These are phyloP conservation scores for Etheostoma nigrum DNA, from an alignment of 2,797 vertebrate genomes.

Conservation along the genomic window DNA sequence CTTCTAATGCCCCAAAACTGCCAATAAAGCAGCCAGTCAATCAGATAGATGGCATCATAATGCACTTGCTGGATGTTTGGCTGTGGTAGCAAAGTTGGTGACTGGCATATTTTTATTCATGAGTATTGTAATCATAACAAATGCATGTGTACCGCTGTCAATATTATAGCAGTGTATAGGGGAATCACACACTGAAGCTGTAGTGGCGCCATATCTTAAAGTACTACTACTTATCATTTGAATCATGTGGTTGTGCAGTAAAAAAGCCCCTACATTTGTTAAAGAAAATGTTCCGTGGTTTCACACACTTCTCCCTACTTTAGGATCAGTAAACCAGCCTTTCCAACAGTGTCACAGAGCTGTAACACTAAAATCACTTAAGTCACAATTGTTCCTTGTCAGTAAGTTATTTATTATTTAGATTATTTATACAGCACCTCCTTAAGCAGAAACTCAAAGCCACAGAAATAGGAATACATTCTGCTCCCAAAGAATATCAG, in stretches of 20 bases:
- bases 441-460: background rate
- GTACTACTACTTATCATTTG: background rate
- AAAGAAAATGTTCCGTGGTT: background rate
- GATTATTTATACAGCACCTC: background rate
- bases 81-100: too few species aligned
- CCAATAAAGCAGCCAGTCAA: conserved; percentile 26
- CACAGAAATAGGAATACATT: background rate
- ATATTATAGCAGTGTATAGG: too few species aligned
- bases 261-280: background rate
- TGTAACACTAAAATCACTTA: background rate
- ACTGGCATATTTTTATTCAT: too few species aligned
- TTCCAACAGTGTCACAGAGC: background rate
- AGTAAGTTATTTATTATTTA: background rate
- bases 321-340: background rate
- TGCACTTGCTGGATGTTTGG: too few species aligned
- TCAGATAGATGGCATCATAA: conserved; percentile 13
- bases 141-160: too few species aligned
- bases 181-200: too few species aligned
- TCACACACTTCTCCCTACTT: background rate
- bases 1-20: conserved; percentile 29
- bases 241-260: background rate
- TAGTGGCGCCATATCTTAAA: too few species aligned
- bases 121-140: too few species aligned
- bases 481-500: background rate
- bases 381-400: background rate